phyloP scores from a whole-genome alignment of 2,888 invertebrate species.

The Trichopoda pennipes region DNA sequence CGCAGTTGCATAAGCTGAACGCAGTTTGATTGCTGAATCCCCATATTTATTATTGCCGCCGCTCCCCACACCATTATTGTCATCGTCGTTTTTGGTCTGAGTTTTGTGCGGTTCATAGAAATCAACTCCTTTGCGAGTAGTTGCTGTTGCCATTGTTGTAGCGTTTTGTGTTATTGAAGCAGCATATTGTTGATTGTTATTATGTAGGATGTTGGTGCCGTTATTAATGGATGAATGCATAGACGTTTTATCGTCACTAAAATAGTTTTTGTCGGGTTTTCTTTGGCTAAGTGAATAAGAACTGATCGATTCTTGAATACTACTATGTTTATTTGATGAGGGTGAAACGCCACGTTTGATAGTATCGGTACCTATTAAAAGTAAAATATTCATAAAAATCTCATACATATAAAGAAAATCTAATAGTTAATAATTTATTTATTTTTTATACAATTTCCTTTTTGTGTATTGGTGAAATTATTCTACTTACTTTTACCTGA shows the following conservation, averaged over 20 bases:
- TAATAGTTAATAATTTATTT: too few relatives aligned
- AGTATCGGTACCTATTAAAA: conserved; percentile 79
- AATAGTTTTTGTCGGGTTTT: conserved; percentile 73
- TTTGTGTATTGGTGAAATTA: background rate
- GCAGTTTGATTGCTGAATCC: conserved; percentile 53
- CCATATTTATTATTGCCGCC: conserved; percentile 72
- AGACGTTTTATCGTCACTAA: conserved; percentile 69
- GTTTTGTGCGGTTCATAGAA: conserved; percentile 78
- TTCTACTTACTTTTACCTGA: conserved; percentile 78
- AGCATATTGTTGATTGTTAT: conserved; percentile 57
- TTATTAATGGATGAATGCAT: conserved; percentile 53
- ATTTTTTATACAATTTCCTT: too few relatives aligned
- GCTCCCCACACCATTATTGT: conserved; percentile 70
- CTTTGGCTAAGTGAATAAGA: conserved; percentile 78
- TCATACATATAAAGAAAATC: too few relatives aligned
- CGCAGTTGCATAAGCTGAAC: conserved; percentile 57
- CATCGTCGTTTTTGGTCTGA: conserved; percentile 74
- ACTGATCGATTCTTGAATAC: conserved; percentile 79
- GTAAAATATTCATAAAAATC: too few relatives aligned
- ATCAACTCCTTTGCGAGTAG: conserved; percentile 76
- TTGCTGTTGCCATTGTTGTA: conserved; percentile 64
- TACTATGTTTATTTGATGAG: conserved; percentile 78
- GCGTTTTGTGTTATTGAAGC: conserved; percentile 52
- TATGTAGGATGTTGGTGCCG: conserved; percentile 52
- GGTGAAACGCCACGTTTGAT: conserved; percentile 81